Base-by-base conservation (phyloP, 2,113 vertebrate species). In the Notechis scutatus region DNA sequence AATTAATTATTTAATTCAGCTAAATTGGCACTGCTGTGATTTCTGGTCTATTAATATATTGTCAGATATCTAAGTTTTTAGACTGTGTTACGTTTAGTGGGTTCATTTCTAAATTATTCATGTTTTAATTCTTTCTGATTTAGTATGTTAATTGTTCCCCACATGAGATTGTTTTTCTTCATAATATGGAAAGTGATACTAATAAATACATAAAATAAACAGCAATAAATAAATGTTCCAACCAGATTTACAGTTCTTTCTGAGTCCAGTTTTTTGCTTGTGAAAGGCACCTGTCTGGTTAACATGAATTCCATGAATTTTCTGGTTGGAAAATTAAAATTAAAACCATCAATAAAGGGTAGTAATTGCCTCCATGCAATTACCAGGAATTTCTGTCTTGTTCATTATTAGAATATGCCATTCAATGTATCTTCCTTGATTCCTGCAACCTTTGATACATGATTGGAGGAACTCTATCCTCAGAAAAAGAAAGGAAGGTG, bases 211-310 rank as follows among this genome's bases (percentile, higher is more conserved):
- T 39, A 81, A 81, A 81, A 39, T 81, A 81, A 81, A 39, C n/a
- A 81, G n/a, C 69, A 81, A 39, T 39, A 81, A 81, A 39, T 81
- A 39, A 39, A 96, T 95, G 94, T 96, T 94, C 95, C 93, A 91
- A 94, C 89, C 92, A 88, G 61, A 56, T 95, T 93, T 95, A 95
- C 87, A 89, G 91, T 85, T 94, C 92, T 94, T 90, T 94, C 93
- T 95, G 92, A 94, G 88, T 90, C 94, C 89, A 52, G 47, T 96
- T 91, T 93, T 93, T 88, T 93, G 24, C 45, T 87, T 86, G 86
- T 64, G 74, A 81, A 94, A 95, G 93, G 90, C 52, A 45, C 90
- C 90, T 95, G 96, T 95, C 94, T 96, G 64, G 91, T 93, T 96
- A 29, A 69, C 89, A 89, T 88, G 54, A 92, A 93, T 94, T 87